phyloP scores from a whole-genome alignment of 2,888 invertebrate genomes.

The Noctua fimbriata region DNA sequence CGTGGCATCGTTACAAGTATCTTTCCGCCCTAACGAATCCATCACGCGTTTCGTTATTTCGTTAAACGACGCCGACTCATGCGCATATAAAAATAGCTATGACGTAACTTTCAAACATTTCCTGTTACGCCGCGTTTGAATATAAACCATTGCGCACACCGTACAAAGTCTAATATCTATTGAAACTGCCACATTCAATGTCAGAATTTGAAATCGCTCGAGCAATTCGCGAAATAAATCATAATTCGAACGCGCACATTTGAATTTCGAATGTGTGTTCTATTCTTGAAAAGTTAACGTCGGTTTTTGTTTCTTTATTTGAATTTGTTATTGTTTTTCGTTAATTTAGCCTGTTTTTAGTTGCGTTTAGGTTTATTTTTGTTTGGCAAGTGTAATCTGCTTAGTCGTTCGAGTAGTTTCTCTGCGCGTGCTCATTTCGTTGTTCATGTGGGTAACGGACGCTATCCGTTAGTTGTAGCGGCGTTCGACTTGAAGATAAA shows the following conservation, averaged over 20 bases:
- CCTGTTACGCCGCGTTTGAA: conserved; percentile 40
- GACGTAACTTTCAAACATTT: conserved; percentile 55
- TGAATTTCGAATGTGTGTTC: conserved; percentile 47
- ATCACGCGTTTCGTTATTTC: conserved; percentile 66
- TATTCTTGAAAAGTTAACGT: conserved; percentile 28
- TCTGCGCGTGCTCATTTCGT: conserved; percentile 48
- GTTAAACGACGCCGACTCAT: conserved; percentile 69
- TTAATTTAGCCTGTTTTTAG: background rate
- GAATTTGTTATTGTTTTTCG: background rate
- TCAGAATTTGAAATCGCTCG: conserved; percentile 47
- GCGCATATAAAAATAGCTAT: conserved; percentile 55
- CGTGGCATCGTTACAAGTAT: conserved; percentile 20
- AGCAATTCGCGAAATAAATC: conserved; percentile 40
- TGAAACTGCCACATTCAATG: conserved; percentile 43
- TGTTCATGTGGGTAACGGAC: conserved; percentile 47
- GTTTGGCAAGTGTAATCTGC: conserved; percentile 9
- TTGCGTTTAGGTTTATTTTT: conserved; percentile 28
- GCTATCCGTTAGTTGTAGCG: conserved; percentile 51
- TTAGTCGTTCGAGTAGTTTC: conserved; percentile 32
- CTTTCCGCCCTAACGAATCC: conserved; percentile 54
- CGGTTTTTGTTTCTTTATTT: conserved; percentile 36
- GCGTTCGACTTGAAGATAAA: conserved; percentile 52
- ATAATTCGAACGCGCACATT: conserved; percentile 35
- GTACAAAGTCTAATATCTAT: conserved; percentile 45
- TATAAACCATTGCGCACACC: conserved; percentile 34